phyloP scores from a whole-genome alignment of 2,797 vertebrate species.

The Onychomys leucogaster region DNA sequence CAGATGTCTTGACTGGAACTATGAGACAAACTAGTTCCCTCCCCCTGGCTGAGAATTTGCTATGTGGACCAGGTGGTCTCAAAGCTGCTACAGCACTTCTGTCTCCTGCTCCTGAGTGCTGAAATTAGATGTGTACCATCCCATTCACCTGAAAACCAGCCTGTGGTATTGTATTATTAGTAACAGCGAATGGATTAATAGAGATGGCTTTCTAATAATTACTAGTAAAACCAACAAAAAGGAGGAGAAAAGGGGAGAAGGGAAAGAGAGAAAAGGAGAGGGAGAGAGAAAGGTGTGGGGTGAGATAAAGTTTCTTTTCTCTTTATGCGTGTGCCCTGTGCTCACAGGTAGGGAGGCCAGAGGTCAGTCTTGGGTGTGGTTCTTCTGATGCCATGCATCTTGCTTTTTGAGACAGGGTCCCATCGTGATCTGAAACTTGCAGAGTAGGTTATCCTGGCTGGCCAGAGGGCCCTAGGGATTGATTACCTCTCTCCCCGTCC shows the following conservation, averaged over 20 bases:
- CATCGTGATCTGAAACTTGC: background rate
- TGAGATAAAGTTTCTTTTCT: background rate
- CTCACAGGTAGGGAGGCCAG: background rate
- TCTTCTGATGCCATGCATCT: background rate
- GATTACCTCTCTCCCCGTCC: background rate
- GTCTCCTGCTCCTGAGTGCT: background rate
- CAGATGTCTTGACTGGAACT: background rate
- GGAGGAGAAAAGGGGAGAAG: background rate
- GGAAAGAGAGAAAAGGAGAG: background rate
- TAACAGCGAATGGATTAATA: background rate
- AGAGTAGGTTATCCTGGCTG: background rate
- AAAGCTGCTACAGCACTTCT: background rate
- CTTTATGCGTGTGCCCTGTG: background rate
- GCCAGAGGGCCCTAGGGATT: background rate
- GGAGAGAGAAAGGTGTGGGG: background rate
- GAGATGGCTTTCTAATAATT: background rate
- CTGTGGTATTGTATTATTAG: background rate
- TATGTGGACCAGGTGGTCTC: background rate
- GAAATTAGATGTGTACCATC: background rate
- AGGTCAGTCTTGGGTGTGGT: background rate
- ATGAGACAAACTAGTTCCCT: background rate
- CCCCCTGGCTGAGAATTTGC: background rate
- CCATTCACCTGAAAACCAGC: background rate
- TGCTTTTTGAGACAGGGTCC: background rate
- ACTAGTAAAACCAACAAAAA: constrained; percentile 13